Base-by-base conservation (phyloP, 2,797 vertebrate species). In the Capromys pilorides region DNA sequence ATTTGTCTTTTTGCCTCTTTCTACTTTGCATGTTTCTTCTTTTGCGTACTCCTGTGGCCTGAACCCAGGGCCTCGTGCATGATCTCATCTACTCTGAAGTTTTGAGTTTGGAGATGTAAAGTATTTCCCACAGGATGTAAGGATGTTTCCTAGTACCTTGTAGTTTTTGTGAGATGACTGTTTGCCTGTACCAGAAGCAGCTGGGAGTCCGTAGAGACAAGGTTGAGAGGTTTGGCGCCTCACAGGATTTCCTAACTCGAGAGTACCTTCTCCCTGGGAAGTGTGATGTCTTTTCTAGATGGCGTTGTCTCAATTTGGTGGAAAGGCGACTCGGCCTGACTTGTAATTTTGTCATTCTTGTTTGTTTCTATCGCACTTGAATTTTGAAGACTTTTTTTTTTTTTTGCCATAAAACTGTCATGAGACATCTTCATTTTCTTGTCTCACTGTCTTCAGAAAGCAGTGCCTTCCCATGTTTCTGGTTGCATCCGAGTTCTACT, bases 1-100 rank as follows among this genome's bases (percentile, higher is more conserved):
- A 36, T 91, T 83, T 83, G 31, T 91, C 39, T 75, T 91, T 91
- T 59, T 66, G 22, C 86, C 28, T 22, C 7, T 91, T 49, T 71
- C 18, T 57, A 2, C 86, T 90, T 16, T 86, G 12, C 61, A n/a
- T 81, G 36, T 85, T 26, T 91, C 22, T 45, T 24, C 24, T 13
- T 75, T 41, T 75, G 39, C 12, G 18, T 57, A 75, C 24, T 45
- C 13, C 39, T 75, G 39, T 5, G 19, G 19, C 12, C 24, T 45
- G 71, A 24, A 45, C 71, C 22, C 71, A 45, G 36, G 71, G 24
- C 71, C 39, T 75, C 8, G 0, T 4, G 6, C 24, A 28, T 45
- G 71, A 41, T 45, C 39, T 13, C 39, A 45, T 81, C 26, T 57
- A 1, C 82, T 92, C 36, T 88, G 21, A 80, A 57, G 77, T 67